A percentile compares a stretch with the other conserved stretches of the same genome.
These are phyloP conservation scores for Sinocyclocheilus anophthalmus DNA, from an alignment of 2,113 vertebrate species.

Conservation along the genomic window DNA sequence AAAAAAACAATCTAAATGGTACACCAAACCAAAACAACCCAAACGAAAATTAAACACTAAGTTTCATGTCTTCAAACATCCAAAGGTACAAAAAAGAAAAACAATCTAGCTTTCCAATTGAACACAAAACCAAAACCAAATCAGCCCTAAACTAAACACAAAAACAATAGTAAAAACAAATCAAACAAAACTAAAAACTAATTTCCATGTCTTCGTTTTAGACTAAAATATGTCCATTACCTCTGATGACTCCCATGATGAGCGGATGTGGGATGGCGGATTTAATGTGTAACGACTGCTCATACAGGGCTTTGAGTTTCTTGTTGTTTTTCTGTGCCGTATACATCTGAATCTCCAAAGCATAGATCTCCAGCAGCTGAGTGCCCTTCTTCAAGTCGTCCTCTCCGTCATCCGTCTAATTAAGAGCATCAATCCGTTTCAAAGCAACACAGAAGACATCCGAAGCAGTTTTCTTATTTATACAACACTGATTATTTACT, in stretches of 20 bases:
- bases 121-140: background rate
- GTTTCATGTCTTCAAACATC: background rate
- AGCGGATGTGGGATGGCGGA: conserved; percentile 98
- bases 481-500: background rate
- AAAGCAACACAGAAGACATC: background rate
- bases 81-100: background rate
- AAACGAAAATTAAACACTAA: background rate
- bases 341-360: conserved; percentile 99
- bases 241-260: conserved; percentile 99
- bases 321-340: conserved; percentile 99
- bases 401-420: conserved; percentile 97
- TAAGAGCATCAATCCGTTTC: background rate
- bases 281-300: conserved; percentile 99
- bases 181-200: background rate
- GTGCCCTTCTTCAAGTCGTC: conserved; percentile 99
- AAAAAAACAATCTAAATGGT: background rate
- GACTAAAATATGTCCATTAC: conserved; percentile 65
- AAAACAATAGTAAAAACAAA: background rate
- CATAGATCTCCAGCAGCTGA: conserved; percentile 97
- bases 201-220: background rate
- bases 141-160: background rate
- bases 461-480: background rate
- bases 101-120: background rate
- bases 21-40: background rate
- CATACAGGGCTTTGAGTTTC: conserved; percentile 98